phyloP scores from a whole-genome alignment of 1,140 invertebrate species.

The Adoxophyes honmai region DNA sequence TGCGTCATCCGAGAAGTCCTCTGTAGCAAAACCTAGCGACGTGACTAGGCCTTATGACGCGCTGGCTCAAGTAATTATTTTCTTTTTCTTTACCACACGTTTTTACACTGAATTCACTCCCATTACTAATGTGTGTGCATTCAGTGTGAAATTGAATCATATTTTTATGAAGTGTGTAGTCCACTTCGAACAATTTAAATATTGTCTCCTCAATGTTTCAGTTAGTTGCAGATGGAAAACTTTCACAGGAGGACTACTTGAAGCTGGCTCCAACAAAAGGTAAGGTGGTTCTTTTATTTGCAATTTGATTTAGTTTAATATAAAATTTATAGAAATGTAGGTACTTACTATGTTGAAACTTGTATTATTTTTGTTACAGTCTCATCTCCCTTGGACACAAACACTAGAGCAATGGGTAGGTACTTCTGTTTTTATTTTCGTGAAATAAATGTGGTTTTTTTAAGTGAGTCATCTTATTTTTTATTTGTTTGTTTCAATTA shows the following conservation, averaged over 20 bases:
- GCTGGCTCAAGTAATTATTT: constrained; percentile 64
- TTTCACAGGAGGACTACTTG: constrained; percentile 65
- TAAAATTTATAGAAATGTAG: too few relatives aligned
- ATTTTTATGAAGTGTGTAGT: constrained; percentile 17
- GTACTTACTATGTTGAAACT: constrained; percentile 1
- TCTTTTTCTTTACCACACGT: not conserved
- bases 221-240: constrained; percentile 66
- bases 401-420: constrained; percentile 46
- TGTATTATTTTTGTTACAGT: constrained; percentile 42
- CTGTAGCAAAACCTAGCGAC: constrained; percentile 13
- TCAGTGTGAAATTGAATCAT: constrained; percentile 14
- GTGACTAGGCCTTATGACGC: constrained; percentile 45
- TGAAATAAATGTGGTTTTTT: not conserved
- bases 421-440: constrained; percentile 23
- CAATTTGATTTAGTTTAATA: too few relatives aligned
- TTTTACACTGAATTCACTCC: not conserved
- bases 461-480: not conserved
- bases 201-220: constrained; percentile 42
- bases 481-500: not conserved
- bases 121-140: not conserved
- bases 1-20: constrained; percentile 25
- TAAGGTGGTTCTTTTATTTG: constrained; percentile 21
- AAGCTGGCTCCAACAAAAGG: constrained; percentile 67
- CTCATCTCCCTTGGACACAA: constrained; percentile 30
- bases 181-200: constrained; percentile 18